phyloP scores from a whole-genome alignment of 2,113 vertebrate species.

The Micronycteris hirsuta region DNA sequence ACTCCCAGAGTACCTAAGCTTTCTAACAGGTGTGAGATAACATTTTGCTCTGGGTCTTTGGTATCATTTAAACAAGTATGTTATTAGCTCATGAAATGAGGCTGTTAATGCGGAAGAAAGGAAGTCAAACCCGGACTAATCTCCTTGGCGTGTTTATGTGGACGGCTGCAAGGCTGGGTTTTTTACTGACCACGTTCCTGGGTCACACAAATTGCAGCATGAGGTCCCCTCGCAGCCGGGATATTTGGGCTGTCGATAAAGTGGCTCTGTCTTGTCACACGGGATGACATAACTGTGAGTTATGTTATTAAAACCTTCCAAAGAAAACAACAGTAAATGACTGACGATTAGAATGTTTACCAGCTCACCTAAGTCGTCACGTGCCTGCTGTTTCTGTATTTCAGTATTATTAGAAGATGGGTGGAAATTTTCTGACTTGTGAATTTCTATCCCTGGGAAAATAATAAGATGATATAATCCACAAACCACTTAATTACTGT shows the following conservation, averaged over 20 bases:
- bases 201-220: not conserved
- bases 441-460: not conserved
- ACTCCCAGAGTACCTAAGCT: not conserved
- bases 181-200: not conserved
- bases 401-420: not conserved
- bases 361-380: not conserved
- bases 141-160: not conserved
- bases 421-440: not conserved
- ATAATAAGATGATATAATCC: not conserved
- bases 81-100: not conserved
- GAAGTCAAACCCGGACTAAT: not conserved
- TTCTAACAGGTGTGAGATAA: not conserved
- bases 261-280: not conserved
- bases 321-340: not conserved
- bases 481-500: not conserved
- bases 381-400: not conserved
- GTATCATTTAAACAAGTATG: not conserved
- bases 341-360: not conserved
- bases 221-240: not conserved
- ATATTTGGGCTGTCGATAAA: not conserved
- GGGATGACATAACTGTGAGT: not conserved
- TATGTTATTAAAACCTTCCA: not conserved
- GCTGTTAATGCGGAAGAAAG: not conserved
- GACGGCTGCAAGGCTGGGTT: not conserved
- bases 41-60: not conserved